Conservation (phyloP, 2,888 invertebrate species). For the Dryomyza anilis region DNA sequence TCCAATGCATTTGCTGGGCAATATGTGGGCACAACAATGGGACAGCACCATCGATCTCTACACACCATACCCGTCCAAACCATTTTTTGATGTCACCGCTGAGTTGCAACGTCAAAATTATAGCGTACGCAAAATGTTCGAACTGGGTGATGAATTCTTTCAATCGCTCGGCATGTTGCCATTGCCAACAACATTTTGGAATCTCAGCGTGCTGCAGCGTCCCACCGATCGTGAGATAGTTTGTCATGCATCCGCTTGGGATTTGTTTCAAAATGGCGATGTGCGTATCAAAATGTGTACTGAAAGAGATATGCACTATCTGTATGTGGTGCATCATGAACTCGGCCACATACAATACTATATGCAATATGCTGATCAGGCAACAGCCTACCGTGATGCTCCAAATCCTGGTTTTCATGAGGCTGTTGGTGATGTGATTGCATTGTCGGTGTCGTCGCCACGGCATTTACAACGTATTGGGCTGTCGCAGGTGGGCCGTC, state of each 20-base stretch:
- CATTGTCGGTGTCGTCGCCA: conserved; percentile 71
- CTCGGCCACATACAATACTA: conserved; percentile 75
- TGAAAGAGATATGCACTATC: conserved; percentile 63
- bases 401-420: conserved; percentile 70
- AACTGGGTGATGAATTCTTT: conserved; percentile 84
- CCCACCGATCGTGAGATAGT: conserved; percentile 74
- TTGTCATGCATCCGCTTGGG: conserved; percentile 90
- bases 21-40: conserved; percentile 81
- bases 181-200: conserved; percentile 81
- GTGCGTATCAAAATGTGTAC: conserved; percentile 76
- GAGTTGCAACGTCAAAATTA: conserved; percentile 75
- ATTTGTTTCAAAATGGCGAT: conserved; percentile 81
- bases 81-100: conserved; percentile 72
- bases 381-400: conserved; percentile 67
- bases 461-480: conserved; percentile 75
- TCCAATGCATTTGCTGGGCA: conserved; percentile 77
- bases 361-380: conserved; percentile 67
- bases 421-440: conserved; percentile 75
- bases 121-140: conserved; percentile 77
- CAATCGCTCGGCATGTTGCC: conserved; percentile 77
- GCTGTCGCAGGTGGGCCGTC: conserved; percentile 65
- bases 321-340: conserved; percentile 70
- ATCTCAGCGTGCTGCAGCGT: conserved; percentile 80
- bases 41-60: conserved; percentile 63
- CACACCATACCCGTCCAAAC: conserved; percentile 74